Base-by-base conservation (phyloP, 2,113 vertebrate genomes). In the Odontesthes bonariensis region DNA sequence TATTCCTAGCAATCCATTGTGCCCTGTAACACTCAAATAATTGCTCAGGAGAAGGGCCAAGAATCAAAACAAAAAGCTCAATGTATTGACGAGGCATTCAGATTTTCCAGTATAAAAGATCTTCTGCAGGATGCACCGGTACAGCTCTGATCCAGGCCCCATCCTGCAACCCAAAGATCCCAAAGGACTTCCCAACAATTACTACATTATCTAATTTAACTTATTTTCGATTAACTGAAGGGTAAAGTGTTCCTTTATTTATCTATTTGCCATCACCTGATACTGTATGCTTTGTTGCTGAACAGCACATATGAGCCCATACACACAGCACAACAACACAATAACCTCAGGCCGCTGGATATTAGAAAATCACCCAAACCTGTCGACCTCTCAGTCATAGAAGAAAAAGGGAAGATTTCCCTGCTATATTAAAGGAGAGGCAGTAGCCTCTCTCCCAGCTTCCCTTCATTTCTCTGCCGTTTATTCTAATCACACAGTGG, bases 331-430 rank as follows among this genome's bases (percentile, higher is more conserved):
- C 71, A 69, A 72, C 73, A 86, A 88, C 83, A 91, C 87, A 93
- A 92, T 96, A 94, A 95, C 95, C 92, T 79, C 85, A 83, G 94
- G 93, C 92, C 75, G 82, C 54, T 89, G 89, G 93, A 96, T 96
- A 96, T 96, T 95, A 95, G 95, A 96, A 96, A 96, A 96, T 95
- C 94, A 95, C 81, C 86, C 90, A 89, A 92, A 91, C 88, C 92
- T 86, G 84, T 88, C 82, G 82, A 90, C 77, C 87, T 84, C 79
- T 84, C 90, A 90, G 88, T 85, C 86, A 79, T 87, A 75, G 85
- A 83, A 83, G 83, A 75, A 70, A 82, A 69, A 77, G 68, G 65
- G 78, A 67, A 86, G 82, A 80, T 88, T 91, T 91, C 75, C 86
- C 80, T 61, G 73, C 82, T 81, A 93, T 93, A 94, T 94, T 94